phyloP scores from a whole-genome alignment of 2,797 vertebrate genomes.

The Taeniopygia guttata region DNA sequence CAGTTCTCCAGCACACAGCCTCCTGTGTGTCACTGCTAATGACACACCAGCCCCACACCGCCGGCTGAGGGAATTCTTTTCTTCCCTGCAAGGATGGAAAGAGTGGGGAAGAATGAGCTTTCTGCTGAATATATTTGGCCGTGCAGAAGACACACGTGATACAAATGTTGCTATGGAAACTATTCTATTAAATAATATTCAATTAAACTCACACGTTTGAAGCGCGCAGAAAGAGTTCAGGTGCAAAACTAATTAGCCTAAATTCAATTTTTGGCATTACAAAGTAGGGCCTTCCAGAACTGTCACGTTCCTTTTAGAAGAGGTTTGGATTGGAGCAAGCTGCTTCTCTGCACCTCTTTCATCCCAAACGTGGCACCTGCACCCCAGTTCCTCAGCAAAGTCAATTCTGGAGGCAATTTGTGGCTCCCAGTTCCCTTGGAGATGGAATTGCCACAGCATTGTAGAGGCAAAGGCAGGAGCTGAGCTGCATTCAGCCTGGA shows the following conservation, averaged over 20 bases:
- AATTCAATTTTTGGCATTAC: constrained; percentile 11
- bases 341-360: not conserved
- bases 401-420: not conserved
- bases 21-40: not conserved
- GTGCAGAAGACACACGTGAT: constrained; percentile 24
- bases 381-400: not conserved
- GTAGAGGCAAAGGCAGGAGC: not conserved
- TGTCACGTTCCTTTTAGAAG: not conserved
- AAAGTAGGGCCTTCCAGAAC: not conserved
- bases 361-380: not conserved
- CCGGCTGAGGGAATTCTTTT: not conserved
- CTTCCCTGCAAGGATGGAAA: not conserved
- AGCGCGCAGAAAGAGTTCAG: not conserved
- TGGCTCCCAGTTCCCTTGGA: constrained; percentile 43
- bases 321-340: not conserved
- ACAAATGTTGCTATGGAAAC: constrained; percentile 64
- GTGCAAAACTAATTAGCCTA: constrained; percentile 40
- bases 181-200: constrained; percentile 58
- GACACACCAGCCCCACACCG: not conserved
- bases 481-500: not conserved
- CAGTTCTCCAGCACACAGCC: not conserved
- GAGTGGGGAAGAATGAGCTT: not conserved
- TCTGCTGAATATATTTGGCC: constrained; percentile 32
- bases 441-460: constrained; percentile 15
- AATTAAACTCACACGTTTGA: constrained; percentile 36